Evolutionary conservation across 2,113 vertebrate species (phyloP).

Genomic region (Drymodes brunneopygia): DNA sequence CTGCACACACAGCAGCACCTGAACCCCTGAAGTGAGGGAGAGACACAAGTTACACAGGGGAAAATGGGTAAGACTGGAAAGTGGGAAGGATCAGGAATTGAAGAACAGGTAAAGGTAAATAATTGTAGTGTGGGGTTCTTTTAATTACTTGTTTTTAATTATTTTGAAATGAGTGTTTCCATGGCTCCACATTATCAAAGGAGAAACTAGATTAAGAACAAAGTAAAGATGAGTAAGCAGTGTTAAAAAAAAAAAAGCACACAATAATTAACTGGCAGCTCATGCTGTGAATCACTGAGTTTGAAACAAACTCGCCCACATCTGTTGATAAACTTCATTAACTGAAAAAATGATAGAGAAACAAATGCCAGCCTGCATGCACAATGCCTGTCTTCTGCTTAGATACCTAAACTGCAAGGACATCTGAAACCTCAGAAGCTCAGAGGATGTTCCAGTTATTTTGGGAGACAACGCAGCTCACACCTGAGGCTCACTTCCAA

Average conservation of each 20-base stretch:
- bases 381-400: neutral
- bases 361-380: neutral
- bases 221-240: neutral
- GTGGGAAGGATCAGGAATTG: neutral
- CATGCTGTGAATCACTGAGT: neutral
- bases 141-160: neutral
- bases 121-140: neutral
- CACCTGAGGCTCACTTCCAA: neutral
- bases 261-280: constrained; percentile 27
- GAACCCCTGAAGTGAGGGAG: neutral
- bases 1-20: neutral
- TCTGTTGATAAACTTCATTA: constrained; percentile 35
- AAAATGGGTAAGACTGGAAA: neutral
- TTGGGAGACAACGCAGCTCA: neutral
- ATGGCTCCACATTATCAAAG: neutral
- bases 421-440: neutral
- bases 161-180: neutral
- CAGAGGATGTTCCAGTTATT: neutral
- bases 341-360: neutral
- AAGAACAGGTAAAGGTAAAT: neutral
- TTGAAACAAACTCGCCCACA: neutral
- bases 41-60: neutral
- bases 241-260: neutral
- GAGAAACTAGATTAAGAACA: neutral
- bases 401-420: neutral